phyloP scores from a whole-genome alignment of 2,113 vertebrate genomes.

The Hippocampus zosterae region DNA sequence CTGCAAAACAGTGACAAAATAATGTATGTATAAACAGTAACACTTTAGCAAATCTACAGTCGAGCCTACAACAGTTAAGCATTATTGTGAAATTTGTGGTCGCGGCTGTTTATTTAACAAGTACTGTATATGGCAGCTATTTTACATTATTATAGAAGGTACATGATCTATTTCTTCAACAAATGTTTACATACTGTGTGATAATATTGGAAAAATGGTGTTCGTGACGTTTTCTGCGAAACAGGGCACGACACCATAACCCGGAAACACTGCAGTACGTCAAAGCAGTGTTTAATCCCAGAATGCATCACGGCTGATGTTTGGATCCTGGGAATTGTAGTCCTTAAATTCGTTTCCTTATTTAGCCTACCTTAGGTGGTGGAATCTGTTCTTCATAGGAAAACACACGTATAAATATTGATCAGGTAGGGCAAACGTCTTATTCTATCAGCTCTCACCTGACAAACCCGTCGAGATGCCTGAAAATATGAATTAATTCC shows the following conservation, averaged over 20 bases:
- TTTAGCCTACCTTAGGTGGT: slow-evolving; percentile 50
- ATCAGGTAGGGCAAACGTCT: slow-evolving; percentile 65
- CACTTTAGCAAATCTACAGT: background rate
- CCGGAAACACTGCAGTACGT: background rate
- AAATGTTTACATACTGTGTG: background rate
- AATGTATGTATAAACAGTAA: background rate
- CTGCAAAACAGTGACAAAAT: background rate
- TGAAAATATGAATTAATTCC: background rate
- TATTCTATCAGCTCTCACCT: slow-evolving; percentile 5
- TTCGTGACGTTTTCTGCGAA: background rate
- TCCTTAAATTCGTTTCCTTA: slow-evolving; percentile 55
- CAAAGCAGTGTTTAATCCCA: slow-evolving; percentile 38
- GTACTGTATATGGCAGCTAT: too few species aligned
- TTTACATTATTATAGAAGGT: background rate
- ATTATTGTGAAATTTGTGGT: too few species aligned
- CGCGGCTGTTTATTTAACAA: too few species aligned
- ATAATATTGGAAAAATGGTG: background rate
- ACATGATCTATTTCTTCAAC: too few species aligned
- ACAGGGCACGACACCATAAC: background rate
- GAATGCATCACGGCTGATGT: background rate
- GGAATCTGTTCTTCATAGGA: slow-evolving; percentile 66
- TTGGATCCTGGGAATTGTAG: slow-evolving; percentile 59
- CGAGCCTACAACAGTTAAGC: background rate
- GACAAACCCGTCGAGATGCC: background rate
- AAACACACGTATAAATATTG: slow-evolving; percentile 73